Conservation (phyloP, 2,797 vertebrate genomes). For the Lagodon rhomboides region DNA sequence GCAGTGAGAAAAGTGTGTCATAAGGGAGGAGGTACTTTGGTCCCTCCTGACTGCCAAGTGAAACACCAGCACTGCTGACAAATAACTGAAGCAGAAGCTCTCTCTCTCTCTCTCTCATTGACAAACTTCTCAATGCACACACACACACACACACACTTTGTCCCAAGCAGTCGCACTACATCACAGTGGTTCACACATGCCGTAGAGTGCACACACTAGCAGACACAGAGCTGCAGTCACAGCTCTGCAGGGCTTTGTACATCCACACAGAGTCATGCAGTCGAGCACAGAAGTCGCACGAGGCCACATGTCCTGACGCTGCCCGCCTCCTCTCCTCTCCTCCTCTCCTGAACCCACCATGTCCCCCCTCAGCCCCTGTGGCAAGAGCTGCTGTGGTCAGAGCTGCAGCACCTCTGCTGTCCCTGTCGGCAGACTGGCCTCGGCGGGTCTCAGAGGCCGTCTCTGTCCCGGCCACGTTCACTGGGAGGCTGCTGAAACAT, state of each 20-base stretch:
- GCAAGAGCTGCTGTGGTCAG: too few species aligned
- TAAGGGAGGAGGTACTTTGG: slow-evolving; percentile 49
- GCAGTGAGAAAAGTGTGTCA: slow-evolving; percentile 70
- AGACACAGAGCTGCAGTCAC: background rate
- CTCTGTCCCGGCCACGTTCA: too few species aligned
- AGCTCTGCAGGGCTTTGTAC: slow-evolving; percentile 22
- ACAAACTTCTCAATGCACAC: slow-evolving; percentile 39
- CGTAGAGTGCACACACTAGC: background rate
- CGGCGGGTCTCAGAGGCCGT: too few species aligned
- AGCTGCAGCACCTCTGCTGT: background rate
- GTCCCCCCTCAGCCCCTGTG: too few species aligned
- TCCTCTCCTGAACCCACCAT: too few species aligned
- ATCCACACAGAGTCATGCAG: slow-evolving; percentile 14
- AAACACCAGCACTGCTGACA: slow-evolving; percentile 57
- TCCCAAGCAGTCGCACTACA: slow-evolving; percentile 46
- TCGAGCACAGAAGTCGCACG: slow-evolving; percentile 43
- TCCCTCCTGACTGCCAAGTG: slow-evolving; percentile 61
- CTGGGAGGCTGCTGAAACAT: too few species aligned
- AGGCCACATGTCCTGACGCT: slow-evolving; percentile 19
- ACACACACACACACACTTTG: slow-evolving; percentile 34
- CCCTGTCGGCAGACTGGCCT: too few species aligned
- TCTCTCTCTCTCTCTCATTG: slow-evolving; percentile 31
- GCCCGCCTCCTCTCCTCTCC: background rate
- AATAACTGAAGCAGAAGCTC: slow-evolving; percentile 64
- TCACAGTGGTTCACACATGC: slow-evolving; percentile 31